These are phyloP conservation scores for Drosophila mimetica DNA, from an alignment of 2,888 invertebrate genomes.

Conservation along the genomic window DNA sequence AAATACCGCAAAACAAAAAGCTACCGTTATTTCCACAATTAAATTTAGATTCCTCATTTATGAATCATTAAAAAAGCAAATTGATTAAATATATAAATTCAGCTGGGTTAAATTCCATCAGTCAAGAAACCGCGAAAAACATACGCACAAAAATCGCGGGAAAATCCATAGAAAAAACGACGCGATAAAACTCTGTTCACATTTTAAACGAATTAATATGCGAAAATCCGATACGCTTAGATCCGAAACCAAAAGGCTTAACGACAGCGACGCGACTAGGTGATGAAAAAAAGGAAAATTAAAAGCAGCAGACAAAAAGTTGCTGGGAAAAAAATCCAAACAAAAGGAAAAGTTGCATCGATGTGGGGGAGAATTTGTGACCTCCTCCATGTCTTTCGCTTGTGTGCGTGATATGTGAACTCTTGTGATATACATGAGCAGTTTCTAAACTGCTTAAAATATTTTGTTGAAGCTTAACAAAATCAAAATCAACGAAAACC, in stretches of 20 bases:
- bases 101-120: conserved; percentile 16
- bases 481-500: conserved; percentile 58
- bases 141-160: conserved; percentile 3
- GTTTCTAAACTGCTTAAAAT: conserved; percentile 77
- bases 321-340: conserved; percentile 22
- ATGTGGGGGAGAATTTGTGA: conserved; percentile 20
- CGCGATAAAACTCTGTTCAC: conserved; percentile 26
- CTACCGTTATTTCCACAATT: background rate
- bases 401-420: conserved; percentile 58
- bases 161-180: conserved; percentile 4
- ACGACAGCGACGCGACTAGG: conserved; percentile 10
- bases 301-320: background rate
- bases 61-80: conserved; percentile 16
- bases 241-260: conserved; percentile 53
- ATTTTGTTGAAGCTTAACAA: conserved; percentile 72
- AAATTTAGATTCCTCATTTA: conserved; percentile 12
- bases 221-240: conserved; percentile 52
- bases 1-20: background rate
- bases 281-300: background rate
- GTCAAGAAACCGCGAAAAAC: conserved; percentile 18
- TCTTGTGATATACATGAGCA: conserved; percentile 43
- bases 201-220: conserved; percentile 57
- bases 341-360: conserved; percentile 59
- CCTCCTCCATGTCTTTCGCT: conserved; percentile 13
- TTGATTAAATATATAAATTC: conserved; percentile 13